Evolutionary conservation across 1,140 invertebrate species (phyloP).

Genomic region (Sinella curviseta): DNA sequence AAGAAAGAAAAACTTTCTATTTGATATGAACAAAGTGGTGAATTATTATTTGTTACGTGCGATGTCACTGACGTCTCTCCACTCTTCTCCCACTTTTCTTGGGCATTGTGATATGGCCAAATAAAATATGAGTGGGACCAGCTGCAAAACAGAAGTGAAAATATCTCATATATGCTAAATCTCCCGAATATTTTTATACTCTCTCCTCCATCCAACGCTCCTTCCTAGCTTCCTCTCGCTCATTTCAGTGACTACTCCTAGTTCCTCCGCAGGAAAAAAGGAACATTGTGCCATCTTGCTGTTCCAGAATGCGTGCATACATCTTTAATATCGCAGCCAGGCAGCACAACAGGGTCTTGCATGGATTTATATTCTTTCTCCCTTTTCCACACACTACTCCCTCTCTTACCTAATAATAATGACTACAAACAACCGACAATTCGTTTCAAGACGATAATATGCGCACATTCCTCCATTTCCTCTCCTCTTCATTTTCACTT

Average conservation of each 20-base stretch:
- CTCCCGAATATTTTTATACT: not conserved
- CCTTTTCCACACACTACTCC: not conserved
- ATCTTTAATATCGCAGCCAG: too few relatives aligned
- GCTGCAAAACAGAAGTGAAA: slow-evolving; percentile 22
- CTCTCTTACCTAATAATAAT: not conserved
- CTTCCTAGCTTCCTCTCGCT: too few relatives aligned
- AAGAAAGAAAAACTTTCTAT: too few relatives aligned
- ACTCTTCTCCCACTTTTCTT: too few relatives aligned
- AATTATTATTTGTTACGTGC: too few relatives aligned
- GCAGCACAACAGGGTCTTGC: too few relatives aligned
- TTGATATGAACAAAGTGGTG: too few relatives aligned
- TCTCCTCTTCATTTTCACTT: not conserved
- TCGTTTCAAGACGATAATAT: not conserved
- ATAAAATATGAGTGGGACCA: slow-evolving; percentile 19
- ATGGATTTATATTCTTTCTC: not conserved
- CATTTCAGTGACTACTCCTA: too few relatives aligned
- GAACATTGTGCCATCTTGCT: slow-evolving; percentile 12
- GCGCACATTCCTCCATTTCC: not conserved
- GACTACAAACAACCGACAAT: slow-evolving; percentile 1
- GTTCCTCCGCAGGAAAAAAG: not conserved
- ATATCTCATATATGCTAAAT: not conserved
- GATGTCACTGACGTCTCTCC: too few relatives aligned
- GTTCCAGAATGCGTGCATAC: too few relatives aligned
- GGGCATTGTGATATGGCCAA: not conserved
- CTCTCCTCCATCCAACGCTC: too few relatives aligned